Percentiles rank a stretch among this genome's conserved stretches.
Conservation (phyloP, 2,888 invertebrate species). For the Leptopilina drosophilae region DNA sequence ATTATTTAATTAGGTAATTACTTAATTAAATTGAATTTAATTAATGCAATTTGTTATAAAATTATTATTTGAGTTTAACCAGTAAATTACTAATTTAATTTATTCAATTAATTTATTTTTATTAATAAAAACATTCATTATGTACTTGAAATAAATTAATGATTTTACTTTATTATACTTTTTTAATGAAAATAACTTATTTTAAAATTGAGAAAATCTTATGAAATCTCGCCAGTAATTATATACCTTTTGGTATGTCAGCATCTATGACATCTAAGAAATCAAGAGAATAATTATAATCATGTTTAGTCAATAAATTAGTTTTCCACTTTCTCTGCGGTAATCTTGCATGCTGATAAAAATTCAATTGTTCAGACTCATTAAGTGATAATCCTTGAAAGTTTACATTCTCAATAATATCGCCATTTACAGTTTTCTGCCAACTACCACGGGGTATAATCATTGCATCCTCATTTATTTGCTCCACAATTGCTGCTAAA, state of each 20-base stretch:
- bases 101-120: no score
- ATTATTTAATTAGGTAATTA: no score
- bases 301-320: slow-evolving; percentile 86
- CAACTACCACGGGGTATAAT: slow-evolving; percentile 89
- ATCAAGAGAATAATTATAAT: slow-evolving; percentile 91
- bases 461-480: slow-evolving; percentile 86
- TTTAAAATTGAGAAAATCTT: neutral
- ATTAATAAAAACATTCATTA: no score
- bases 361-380: slow-evolving; percentile 85
- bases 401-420: slow-evolving; percentile 84
- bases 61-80: no score
- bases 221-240: neutral
- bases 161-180: no score
- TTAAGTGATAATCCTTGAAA: slow-evolving; percentile 82
- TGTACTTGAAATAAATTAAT: no score
- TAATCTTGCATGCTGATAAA: slow-evolving; percentile 87
- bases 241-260: slow-evolving; percentile 84
- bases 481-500: slow-evolving; percentile 84
- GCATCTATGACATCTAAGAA: slow-evolving; percentile 90
- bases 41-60: no score
- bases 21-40: no score
- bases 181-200: no score
- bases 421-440: slow-evolving; percentile 85
- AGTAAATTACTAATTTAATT: no score
- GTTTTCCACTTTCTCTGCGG: slow-evolving; percentile 86